These are phyloP conservation scores for Plagodis pulveraria DNA, from an alignment of 2,888 invertebrate species.

Conservation along the genomic window DNA sequence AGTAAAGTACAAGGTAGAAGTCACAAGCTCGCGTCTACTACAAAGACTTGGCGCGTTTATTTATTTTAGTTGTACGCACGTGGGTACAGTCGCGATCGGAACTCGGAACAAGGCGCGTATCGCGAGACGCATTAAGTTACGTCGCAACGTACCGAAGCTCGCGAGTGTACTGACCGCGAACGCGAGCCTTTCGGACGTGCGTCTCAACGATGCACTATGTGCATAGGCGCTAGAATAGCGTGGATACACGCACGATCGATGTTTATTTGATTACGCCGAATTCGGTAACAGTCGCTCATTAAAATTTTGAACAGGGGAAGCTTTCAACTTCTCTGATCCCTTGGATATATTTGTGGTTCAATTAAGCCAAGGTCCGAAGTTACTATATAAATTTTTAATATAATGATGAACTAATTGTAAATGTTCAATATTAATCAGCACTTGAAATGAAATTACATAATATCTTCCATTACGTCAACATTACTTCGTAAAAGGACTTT, in stretches of 20 bases:
- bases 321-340: constrained; percentile 5
- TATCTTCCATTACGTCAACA: background rate
- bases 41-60: constrained; percentile 47
- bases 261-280: constrained; percentile 28
- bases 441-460: no score
- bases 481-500: constrained; percentile 1
- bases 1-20: constrained; percentile 20
- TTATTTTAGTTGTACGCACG: constrained; percentile 64
- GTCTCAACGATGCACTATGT: constrained; percentile 58
- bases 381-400: no score
- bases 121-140: constrained; percentile 41
- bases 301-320: constrained; percentile 18
- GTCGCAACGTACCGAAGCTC: constrained; percentile 71
- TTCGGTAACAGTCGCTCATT: constrained; percentile 10
- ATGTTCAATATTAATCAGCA: no score
- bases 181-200: constrained; percentile 66
- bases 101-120: constrained; percentile 26
- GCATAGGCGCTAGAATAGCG: constrained; percentile 68
- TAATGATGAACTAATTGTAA: no score
- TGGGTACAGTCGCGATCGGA: constrained; percentile 56
- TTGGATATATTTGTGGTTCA: constrained; percentile 8
- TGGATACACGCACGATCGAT: constrained; percentile 51
- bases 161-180: constrained; percentile 80
- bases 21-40: constrained; percentile 27
- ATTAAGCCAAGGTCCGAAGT: background rate